Base-by-base conservation (phyloP, 2,888 invertebrate species). In the Acronicta alni region DNA sequence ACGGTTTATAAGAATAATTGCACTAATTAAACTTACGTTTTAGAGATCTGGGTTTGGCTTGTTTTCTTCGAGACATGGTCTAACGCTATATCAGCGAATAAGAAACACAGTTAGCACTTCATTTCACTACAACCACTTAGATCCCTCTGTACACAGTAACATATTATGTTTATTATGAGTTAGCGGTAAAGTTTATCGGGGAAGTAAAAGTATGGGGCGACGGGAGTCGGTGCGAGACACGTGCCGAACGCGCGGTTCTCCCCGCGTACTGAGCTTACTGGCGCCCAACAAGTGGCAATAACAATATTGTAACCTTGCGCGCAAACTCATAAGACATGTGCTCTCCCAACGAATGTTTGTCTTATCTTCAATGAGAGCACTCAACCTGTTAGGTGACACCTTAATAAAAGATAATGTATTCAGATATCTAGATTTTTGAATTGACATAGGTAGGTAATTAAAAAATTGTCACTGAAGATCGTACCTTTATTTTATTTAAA, bases 31-130 rank as follows among this genome's bases (percentile, higher is more conserved):
- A 95, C 96, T 96, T 92, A 96, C 96, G 95, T 94, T 96, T 96
- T 69, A 96, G 93, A 66, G 96, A 96, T 82, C 96, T 95, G 72
- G 96, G 96, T 82, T 96, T 96, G 43, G 96, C 96, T 86, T 96
- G 96, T 88, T 96, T 96, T 80, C 96, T 94, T 77, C 96, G 95
- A 75, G 96, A 96, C 96, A 96, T 77, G 56, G 41, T 95, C 71
- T 78, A 86, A 64, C 65, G 60, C 62, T 43, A 49, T 72, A 58
- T 47, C 62, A 74, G 72, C 69, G 59, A 64, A 15, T 37, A 49
- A 53, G 44, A 58, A 48, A 60, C 52, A 23, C 18, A 53, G 55
- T 38, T 14, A 51, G 62, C 61, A 69, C 67, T 61, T 53, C 63
- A 76, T 67, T 58, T 62, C 65, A 65, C 66, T 32, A 48, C 38